These are phyloP conservation scores for Opisthocomus hoazin DNA, from an alignment of 2,113 vertebrate species.

Conservation along the genomic window DNA sequence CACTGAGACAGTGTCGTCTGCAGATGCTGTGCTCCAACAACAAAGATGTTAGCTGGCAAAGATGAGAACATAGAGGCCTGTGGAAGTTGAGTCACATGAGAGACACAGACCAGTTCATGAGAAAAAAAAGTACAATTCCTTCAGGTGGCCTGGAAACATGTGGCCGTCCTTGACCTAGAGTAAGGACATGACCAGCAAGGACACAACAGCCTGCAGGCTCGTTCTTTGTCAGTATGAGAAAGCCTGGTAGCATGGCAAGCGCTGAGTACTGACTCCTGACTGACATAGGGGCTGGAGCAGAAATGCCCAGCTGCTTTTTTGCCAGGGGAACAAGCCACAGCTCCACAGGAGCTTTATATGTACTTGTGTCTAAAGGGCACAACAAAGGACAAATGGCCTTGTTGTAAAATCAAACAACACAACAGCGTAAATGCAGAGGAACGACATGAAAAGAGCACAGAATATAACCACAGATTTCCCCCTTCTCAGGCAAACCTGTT, in stretches of 20 bases:
- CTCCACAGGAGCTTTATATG: neutral
- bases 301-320: constrained; percentile 15
- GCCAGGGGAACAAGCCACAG: neutral
- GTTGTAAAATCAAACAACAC: neutral
- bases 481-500: neutral
- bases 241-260: neutral
- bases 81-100: neutral
- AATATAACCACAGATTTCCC: neutral
- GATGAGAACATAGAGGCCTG: neutral
- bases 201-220: neutral
- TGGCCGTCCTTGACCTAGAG: neutral
- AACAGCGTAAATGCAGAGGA: neutral
- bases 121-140: neutral
- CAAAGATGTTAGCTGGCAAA: neutral
- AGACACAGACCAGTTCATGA: neutral
- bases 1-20: neutral
- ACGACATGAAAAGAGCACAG: neutral
- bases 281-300: neutral
- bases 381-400: neutral
- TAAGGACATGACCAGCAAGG: neutral
- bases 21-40: neutral
- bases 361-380: neutral
- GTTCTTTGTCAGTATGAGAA: neutral
- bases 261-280: neutral
- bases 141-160: neutral